Evolutionary conservation across 2,797 vertebrate genomes (phyloP).

Genomic region (Lacerta agilis): DNA sequence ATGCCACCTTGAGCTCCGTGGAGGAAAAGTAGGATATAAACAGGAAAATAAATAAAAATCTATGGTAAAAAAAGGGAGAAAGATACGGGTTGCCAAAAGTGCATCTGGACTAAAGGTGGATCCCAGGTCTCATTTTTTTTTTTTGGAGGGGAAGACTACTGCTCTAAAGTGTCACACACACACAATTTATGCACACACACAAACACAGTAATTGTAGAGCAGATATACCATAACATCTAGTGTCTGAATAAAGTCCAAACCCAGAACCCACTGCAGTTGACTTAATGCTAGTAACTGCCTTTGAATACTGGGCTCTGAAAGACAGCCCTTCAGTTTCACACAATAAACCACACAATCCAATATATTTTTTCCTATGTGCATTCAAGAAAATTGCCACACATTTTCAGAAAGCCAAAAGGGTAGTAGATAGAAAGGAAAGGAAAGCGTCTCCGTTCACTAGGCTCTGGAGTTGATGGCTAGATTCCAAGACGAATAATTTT

Average conservation of each 20-base stretch:
- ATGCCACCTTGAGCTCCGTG: too few species aligned
- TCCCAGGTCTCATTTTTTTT: too few species aligned
- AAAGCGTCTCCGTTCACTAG: slow-evolving; percentile 45
- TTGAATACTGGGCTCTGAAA: slow-evolving; percentile 21
- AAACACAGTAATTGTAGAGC: neutral
- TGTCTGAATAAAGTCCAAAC: neutral
- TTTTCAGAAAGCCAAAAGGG: neutral
- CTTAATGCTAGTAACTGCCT: neutral
- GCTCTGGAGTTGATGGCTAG: neutral
- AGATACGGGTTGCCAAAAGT: too few species aligned
- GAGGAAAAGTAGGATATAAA: too few species aligned
- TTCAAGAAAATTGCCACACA: slow-evolving; percentile 9
- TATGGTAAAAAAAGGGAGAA: too few species aligned
- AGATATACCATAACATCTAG: neutral
- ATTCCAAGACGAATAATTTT: slow-evolving; percentile 35
- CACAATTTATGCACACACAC: too few species aligned
- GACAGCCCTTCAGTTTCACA: neutral
- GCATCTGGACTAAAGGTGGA: too few species aligned
- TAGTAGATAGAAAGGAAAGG: neutral
- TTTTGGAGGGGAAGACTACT: too few species aligned
- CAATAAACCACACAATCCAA: neutral
- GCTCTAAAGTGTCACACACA: too few species aligned
- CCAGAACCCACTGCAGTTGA: neutral
- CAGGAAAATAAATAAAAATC: too few species aligned
- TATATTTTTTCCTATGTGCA: neutral